Conservation (phyloP, 2,888 invertebrate genomes). For the Harmothoe impar region DNA sequence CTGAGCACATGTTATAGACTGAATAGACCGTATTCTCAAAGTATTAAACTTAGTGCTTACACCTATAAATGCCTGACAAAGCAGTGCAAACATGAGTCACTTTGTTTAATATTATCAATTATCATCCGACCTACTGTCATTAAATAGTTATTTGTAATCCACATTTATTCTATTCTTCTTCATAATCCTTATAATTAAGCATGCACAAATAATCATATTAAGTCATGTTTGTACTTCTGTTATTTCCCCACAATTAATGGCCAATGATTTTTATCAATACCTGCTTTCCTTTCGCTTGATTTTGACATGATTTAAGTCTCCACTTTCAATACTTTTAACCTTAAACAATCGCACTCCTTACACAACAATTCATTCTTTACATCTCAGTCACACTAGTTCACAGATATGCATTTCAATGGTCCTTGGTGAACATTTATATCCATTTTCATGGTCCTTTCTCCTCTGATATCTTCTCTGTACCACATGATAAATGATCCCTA, state of each 20-base stretch:
- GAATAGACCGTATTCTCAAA: no score
- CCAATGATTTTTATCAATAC: not conserved
- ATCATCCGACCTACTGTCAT: no score
- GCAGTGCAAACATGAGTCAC: no score
- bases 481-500: not conserved
- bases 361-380: not conserved
- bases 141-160: no score
- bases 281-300: not conserved
- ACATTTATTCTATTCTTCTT: not conserved
- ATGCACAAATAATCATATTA: not conserved
- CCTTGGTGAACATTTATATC: not conserved
- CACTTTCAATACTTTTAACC: not conserved
- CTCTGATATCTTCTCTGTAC: not conserved
- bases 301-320: not conserved
- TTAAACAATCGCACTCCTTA: constrained; percentile 10
- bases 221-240: not conserved
- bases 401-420: constrained; percentile 47
- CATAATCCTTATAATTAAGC: not conserved
- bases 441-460: not conserved
- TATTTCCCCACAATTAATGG: no score
- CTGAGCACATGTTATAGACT: no score
- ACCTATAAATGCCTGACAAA: no score
- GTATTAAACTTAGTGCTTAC: no score
- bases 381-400: constrained; percentile 8
- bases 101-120: no score